phyloP scores from a whole-genome alignment of 2,888 invertebrate genomes.

The Ormyrus nitidulus region DNA sequence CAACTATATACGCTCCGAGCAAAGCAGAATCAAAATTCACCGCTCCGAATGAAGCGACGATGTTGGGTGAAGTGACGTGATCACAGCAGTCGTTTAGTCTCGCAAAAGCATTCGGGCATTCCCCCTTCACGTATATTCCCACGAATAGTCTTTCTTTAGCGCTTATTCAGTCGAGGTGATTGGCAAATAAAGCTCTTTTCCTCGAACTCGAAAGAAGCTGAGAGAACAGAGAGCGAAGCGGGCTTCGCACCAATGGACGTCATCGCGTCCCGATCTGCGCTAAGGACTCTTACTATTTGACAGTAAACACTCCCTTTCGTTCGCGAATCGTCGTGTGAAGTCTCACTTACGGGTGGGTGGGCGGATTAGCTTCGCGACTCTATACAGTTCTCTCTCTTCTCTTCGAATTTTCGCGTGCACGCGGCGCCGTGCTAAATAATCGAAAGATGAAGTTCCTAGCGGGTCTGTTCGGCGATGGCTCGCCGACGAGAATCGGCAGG shows the following conservation, averaged over 20 bases:
- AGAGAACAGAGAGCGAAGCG: constrained; percentile 39
- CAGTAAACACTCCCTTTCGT: background rate
- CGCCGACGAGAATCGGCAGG: constrained; percentile 82
- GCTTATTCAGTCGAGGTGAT: background rate
- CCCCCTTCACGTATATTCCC: background rate
- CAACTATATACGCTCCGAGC: background rate
- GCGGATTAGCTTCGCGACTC: background rate
- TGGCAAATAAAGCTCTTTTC: background rate
- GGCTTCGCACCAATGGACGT: constrained; percentile 49
- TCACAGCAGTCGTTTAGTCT: constrained; percentile 25
- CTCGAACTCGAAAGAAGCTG: constrained; percentile 42
- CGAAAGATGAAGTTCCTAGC: constrained; percentile 72
- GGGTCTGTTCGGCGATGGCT: constrained; percentile 70
- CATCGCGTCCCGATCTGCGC: constrained; percentile 9
- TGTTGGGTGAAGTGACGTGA: constrained; percentile 72
- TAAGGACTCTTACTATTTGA: constrained; percentile 33
- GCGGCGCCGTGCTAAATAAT: background rate
- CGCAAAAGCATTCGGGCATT: background rate
- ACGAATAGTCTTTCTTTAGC: too few relatives aligned
- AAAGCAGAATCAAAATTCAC: constrained; percentile 8
- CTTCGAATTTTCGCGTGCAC: too few relatives aligned
- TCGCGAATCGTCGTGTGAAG: background rate
- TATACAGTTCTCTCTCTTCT: too few relatives aligned
- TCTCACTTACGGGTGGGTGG: constrained; percentile 22
- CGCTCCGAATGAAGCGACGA: constrained; percentile 58